phyloP scores from a whole-genome alignment of 2,888 invertebrate species.

The Chironomus tentans region DNA sequence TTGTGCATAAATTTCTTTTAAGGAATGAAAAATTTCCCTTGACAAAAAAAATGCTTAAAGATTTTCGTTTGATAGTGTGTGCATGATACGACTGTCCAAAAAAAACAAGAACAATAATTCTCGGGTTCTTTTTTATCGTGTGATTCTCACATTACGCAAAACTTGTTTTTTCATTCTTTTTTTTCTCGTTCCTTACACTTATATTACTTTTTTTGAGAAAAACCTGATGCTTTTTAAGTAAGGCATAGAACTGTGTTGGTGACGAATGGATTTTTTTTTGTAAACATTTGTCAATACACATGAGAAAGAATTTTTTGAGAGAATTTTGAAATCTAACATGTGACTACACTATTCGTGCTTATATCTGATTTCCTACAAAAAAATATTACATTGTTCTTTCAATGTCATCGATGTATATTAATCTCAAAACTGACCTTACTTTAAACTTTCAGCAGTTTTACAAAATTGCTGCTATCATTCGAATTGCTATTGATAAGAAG shows the following conservation, averaged over 20 bases:
- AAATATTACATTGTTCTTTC: background rate
- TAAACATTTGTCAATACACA: background rate
- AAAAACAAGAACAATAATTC: background rate
- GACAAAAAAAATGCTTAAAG: no score
- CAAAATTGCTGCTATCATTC: no score
- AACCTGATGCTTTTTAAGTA: constrained; percentile 7
- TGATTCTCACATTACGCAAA: constrained; percentile 1
- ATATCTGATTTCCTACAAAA: no score
- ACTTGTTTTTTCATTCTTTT: background rate
- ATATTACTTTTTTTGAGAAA: background rate
- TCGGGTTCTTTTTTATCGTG: background rate
- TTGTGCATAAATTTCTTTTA: no score
- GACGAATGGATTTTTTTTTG: background rate
- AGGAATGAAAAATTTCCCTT: no score
- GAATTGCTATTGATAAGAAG: no score
- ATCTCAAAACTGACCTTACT: background rate
- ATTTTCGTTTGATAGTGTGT: background rate
- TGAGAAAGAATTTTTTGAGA: background rate
- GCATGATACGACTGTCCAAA: background rate
- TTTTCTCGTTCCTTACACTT: background rate
- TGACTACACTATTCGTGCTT: background rate
- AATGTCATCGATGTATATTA: background rate
- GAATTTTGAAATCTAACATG: background rate
- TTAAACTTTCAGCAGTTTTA: background rate
- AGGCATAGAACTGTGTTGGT: background rate